Percentiles rank a stretch among this genome's conserved stretches.
Conservation (phyloP, 2,797 vertebrate species). For the Neosalanx taihuensis region DNA sequence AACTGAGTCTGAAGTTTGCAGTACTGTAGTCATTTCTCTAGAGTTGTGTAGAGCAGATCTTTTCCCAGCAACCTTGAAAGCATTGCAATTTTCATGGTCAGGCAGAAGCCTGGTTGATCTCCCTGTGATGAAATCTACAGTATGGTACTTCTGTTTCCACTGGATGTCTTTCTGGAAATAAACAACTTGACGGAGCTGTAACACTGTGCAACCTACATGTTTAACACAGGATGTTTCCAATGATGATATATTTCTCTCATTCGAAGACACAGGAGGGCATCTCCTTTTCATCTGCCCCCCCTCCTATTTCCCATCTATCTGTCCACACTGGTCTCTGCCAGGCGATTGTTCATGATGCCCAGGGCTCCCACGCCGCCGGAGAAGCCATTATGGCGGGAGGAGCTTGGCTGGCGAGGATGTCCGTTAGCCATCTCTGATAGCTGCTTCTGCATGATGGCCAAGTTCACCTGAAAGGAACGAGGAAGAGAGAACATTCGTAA, state of each 20-base stretch:
- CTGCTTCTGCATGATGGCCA: slow-evolving; percentile 95
- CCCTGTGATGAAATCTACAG: too few relatives aligned
- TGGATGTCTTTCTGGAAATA: slow-evolving; percentile 12
- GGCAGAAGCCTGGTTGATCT: too few relatives aligned
- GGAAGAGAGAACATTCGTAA: neutral
- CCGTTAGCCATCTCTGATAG: slow-evolving; percentile 88
- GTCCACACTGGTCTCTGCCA: slow-evolving; percentile 92
- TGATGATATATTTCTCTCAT: neutral
- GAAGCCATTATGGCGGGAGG: slow-evolving; percentile 83
- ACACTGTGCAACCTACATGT: neutral
- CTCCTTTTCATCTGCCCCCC: neutral
- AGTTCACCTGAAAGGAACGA: slow-evolving; percentile 69
- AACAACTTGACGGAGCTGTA: slow-evolving; percentile 1
- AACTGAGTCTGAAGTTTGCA: slow-evolving; percentile 50
- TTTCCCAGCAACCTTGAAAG: slow-evolving; percentile 27
- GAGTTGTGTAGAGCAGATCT: slow-evolving; percentile 52
- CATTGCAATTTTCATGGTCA: neutral
- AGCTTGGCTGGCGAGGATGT: slow-evolving; percentile 74
- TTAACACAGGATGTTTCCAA: neutral
- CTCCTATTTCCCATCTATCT: slow-evolving; percentile 66
- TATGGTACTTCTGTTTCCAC: too few relatives aligned
- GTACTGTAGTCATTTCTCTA: slow-evolving; percentile 22
- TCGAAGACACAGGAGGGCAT: neutral
- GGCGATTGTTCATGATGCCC: slow-evolving; percentile 95
- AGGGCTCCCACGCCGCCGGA: slow-evolving; percentile 91